These are phyloP conservation scores for Hartigia nigra DNA, from an alignment of 2,888 invertebrate species.

Conservation along the genomic window DNA sequence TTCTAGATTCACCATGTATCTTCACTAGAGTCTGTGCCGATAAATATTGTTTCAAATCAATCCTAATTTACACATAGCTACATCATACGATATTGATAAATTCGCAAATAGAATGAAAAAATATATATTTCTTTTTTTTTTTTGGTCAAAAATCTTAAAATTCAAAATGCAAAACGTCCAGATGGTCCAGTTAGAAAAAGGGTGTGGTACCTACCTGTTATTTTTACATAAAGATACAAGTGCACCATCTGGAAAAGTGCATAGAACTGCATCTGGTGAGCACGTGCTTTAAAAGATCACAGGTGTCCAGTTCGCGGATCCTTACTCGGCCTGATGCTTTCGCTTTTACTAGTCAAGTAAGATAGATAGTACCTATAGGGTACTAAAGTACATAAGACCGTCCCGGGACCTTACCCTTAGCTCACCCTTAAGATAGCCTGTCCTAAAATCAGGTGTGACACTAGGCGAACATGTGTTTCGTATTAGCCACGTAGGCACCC, in stretches of 20 bases:
- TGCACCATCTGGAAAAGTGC: neutral
- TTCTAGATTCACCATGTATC: neutral
- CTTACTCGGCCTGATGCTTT: neutral
- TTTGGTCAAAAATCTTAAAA: neutral
- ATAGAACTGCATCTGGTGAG: neutral
- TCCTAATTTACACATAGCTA: neutral
- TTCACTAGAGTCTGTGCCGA: neutral
- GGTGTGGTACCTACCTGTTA: neutral
- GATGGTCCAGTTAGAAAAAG: neutral
- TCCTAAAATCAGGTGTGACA: conserved; percentile 36
- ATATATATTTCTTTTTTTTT: too few relatives aligned
- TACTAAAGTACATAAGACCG: neutral
- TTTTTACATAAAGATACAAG: neutral
- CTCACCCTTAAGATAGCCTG: neutral
- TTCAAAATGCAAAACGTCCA: neutral
- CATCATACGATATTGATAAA: neutral
- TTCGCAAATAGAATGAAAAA: neutral
- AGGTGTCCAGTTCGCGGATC: neutral
- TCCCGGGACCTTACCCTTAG: neutral
- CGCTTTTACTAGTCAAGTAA: neutral
- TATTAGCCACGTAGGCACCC: conserved; percentile 42
- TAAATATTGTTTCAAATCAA: neutral
- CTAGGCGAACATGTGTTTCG: conserved; percentile 52
- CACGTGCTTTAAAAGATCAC: conserved; percentile 18
- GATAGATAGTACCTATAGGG: neutral